Percentiles rank a stretch among this genome's conserved stretches.
phyloP scores from a whole-genome alignment of 1,140 invertebrate genomes.

The Dendroctonus ponderosae region DNA sequence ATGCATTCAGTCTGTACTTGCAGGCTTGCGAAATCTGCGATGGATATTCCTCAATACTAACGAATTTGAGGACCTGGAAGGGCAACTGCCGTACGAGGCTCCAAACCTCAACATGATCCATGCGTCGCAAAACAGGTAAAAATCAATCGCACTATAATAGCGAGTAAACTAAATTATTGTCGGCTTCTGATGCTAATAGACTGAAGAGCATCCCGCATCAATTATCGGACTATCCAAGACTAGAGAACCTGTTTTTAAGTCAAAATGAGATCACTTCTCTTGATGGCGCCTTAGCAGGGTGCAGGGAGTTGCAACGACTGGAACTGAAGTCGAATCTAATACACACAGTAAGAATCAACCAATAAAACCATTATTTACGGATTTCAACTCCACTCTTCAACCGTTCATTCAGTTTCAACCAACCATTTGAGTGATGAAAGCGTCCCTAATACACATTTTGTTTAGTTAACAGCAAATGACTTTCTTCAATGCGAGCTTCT shows the following conservation, averaged over 20 bases:
- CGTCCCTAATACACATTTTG: neutral
- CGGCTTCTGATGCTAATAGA: conserved; percentile 34
- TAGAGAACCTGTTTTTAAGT: conserved; percentile 69
- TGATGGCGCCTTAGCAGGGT: conserved; percentile 67
- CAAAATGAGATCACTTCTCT: conserved; percentile 68
- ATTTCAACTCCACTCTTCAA: no score
- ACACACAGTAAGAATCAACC: conserved; percentile 58
- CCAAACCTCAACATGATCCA: conserved; percentile 67
- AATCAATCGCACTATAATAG: no score
- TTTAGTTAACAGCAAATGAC: conserved; percentile 69
- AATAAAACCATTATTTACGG: no score
- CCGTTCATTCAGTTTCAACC: no score
- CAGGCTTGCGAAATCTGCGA: conserved; percentile 56
- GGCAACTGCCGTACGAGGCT: conserved; percentile 67
- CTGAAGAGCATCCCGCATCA: conserved; percentile 67
- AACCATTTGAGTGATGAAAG: neutral
- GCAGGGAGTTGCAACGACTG: conserved; percentile 62
- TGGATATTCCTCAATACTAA: conserved; percentile 78
- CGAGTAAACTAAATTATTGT: neutral
- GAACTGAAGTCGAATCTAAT: conserved; percentile 71
- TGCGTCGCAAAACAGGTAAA: conserved; percentile 63
- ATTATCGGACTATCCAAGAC: conserved; percentile 61
- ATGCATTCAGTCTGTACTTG: neutral
- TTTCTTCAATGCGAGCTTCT: conserved; percentile 67
- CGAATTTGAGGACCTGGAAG: conserved; percentile 68